phyloP scores from a whole-genome alignment of 64 coral and sea anemone genomes.

The Pocillopora damicornis region DNA sequence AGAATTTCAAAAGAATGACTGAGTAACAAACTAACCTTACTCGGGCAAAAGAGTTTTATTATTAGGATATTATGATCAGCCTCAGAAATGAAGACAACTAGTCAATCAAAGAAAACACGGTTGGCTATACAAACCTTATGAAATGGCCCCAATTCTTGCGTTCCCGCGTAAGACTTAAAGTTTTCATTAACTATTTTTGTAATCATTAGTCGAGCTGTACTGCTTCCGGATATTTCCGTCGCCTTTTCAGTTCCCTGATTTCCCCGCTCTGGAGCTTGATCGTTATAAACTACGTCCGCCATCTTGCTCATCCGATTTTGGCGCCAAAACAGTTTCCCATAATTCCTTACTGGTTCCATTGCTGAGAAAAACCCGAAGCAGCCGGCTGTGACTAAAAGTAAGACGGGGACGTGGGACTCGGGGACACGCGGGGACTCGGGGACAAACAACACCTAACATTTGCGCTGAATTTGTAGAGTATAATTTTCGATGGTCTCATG shows the following conservation, averaged over 20 bases:
- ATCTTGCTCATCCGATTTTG: conserved; percentile 16
- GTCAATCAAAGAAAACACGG: no score
- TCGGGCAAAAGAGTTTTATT: not conserved
- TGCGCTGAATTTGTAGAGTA: no score
- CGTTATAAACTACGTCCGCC: conserved; percentile 24
- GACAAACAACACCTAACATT: no score
- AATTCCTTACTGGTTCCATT: not conserved
- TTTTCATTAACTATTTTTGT: conserved; percentile 98
- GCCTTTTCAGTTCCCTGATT: conserved; percentile 25
- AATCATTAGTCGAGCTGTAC: conserved; percentile 84
- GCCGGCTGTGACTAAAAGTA: no score
- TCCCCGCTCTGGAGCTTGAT: not conserved
- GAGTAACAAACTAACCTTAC: not conserved
- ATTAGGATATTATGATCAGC: no score
- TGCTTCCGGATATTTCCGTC: not conserved
- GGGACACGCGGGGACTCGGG: no score
- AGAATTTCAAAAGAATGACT: not conserved
- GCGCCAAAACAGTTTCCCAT: conserved; percentile 36
- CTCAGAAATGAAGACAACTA: no score
- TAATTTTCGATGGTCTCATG: no score
- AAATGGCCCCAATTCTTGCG: conserved; percentile 93
- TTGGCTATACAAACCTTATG: conserved; percentile 67
- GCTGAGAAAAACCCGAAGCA: no score
- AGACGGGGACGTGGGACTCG: no score
- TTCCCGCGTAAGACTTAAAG: conserved; percentile 96